Evolutionary conservation across 2,113 vertebrate species (phyloP), one percentile per base, ranked within the genome.

Genomic region (Menura novaehollandiae): DNA sequence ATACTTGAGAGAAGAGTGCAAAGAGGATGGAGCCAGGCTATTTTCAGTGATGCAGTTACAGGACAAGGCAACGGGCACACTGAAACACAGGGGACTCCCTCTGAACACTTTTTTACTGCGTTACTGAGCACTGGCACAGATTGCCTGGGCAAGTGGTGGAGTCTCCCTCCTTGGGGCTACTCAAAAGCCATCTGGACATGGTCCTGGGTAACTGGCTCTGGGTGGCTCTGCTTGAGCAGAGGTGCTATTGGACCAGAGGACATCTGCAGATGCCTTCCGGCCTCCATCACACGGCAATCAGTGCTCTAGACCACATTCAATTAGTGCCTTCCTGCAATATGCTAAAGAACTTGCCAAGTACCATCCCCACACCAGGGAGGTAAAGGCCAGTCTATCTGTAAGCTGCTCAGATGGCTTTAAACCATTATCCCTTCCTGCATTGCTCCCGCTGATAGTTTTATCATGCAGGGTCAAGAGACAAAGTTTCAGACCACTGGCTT

Each of bases 321-420:
- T 39, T 4, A 59, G 39, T 4, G 3, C 27, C 12, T 28, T 64
- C 44, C 39, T 62, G 75, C 32, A 30, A 3, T 0, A 3, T 2
- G 13, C 44, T 66, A 3, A 37, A 44, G 26, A 47, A 33, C 14
- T 9, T 11, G n/a, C 28, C 43, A 81, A 32, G 19, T 26, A 32
- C 53, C 37, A 53, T 16, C 17, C 27, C 17, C 3, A 0, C 7
- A 14, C 3, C n/a, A 47, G 60, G 32, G 28, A 77, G 28, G 24
- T 11, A 35, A 49, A 60, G 52, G 9, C 0, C 2, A 82, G 27
- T 47, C 32, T 32, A 11, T 12, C 35, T 15, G 15, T 20, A 28
- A 64, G 32, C 44, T 64, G 46, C 44, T 86, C 35, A 52, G 55
- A 43, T 13, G 13, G 20, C 39, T 74, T 79, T 52, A 79, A 73